Conservation (phyloP, 2,797 vertebrate genomes). For the Cyclopterus lumpus region DNA sequence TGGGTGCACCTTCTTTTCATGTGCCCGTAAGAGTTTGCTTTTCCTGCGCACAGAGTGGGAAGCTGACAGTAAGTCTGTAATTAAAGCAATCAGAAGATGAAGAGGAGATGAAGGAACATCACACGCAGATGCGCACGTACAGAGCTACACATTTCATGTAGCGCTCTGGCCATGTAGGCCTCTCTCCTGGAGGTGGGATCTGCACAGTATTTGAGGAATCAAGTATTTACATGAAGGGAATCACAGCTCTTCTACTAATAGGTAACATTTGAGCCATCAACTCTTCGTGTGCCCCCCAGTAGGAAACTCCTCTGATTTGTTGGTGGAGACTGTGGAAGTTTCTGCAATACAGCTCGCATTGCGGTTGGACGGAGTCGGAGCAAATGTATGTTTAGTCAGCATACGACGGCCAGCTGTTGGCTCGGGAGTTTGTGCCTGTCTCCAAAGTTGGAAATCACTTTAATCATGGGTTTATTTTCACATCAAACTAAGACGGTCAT, state of each 20-base stretch:
- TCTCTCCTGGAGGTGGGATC: not conserved
- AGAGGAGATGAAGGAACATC: conserved; percentile 63
- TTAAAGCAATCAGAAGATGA: conserved; percentile 87
- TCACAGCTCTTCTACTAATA: not conserved
- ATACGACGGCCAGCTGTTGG: conserved; percentile 63
- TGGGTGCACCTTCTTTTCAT: conserved; percentile 75
- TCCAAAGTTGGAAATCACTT: conserved; percentile 65
- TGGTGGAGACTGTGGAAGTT: conserved; percentile 1
- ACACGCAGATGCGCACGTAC: conserved; percentile 3
- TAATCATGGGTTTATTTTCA: conserved; percentile 73
- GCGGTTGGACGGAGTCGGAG: conserved; percentile 24
- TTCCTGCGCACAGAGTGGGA: conserved; percentile 73
- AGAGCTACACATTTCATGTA: conserved; percentile 21
- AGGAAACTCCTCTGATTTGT: too few relatives aligned
- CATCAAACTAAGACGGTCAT: conserved; percentile 60
- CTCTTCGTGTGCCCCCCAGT: not conserved
- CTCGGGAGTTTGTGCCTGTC: conserved; percentile 57
- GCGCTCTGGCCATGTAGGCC: not conserved
- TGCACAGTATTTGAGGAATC: conserved; percentile 5
- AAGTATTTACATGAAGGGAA: not conserved
- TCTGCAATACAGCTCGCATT: conserved; percentile 33
- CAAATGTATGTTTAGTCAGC: conserved; percentile 51
- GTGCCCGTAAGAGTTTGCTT: conserved; percentile 78
- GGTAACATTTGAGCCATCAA: conserved; percentile 25
- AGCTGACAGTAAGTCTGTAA: conserved; percentile 82